Conservation (phyloP, 2,113 vertebrate species). For the Euleptes europaea region DNA sequence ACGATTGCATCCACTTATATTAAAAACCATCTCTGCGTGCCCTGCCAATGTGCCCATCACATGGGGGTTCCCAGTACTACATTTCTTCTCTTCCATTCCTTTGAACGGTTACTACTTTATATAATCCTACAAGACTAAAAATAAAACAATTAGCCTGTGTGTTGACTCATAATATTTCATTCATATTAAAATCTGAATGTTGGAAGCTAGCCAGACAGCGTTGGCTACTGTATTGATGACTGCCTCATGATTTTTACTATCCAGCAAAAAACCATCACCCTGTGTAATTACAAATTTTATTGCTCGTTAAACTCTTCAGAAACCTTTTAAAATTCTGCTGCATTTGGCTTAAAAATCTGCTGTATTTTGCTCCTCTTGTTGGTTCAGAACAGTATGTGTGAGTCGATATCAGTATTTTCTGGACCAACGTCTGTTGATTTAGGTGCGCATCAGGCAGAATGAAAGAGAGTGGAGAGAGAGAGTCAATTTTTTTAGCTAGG, state of each 20-base stretch:
- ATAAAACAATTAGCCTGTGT: slow-evolving; percentile 1
- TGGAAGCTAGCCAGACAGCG: not conserved
- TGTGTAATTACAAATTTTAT: not conserved
- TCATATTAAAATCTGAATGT: slow-evolving; percentile 16
- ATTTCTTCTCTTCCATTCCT: not conserved
- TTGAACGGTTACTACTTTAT: not conserved
- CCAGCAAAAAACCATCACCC: not conserved
- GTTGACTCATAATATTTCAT: slow-evolving; percentile 2
- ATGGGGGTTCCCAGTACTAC: no score
- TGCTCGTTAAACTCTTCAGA: not conserved
- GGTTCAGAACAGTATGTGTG: not conserved
- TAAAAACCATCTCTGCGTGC: no score
- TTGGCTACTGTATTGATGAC: not conserved
- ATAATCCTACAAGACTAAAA: slow-evolving; percentile 13
- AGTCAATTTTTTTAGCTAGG: not conserved
- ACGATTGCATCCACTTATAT: no score
- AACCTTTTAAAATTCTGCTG: not conserved
- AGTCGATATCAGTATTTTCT: not conserved
- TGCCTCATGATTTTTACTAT: not conserved
- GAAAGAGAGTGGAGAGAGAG: not conserved
- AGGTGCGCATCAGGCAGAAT: not conserved
- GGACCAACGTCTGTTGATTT: not conserved
- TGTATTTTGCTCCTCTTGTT: not conserved
- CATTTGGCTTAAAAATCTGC: not conserved
- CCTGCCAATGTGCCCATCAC: no score